Base-by-base conservation (phyloP, 2,113 vertebrate species). In the Ceuthmochares aereus region DNA sequence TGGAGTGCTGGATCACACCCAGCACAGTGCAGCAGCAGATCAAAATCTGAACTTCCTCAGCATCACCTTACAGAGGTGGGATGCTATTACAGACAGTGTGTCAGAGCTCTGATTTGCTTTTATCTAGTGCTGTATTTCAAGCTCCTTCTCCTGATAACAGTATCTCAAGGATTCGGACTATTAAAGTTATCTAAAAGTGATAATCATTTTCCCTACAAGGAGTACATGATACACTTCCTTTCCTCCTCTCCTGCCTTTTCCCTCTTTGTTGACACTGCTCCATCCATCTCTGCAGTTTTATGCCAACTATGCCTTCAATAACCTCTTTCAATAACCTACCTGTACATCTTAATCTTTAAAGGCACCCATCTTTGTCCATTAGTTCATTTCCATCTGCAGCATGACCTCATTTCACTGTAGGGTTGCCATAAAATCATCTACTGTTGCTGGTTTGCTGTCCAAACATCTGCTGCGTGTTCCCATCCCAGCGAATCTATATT, bases 361-460 rank as follows among this genome's bases (percentile, higher is more conserved):
- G 68, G 73, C 88, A 70, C 84, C 86, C 73, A n/a, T 78, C 81
- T 85, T 47, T 72, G 54, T 18, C 92, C 89, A 37, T 81, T 78
- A 74, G n/a, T 16, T 94, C 84, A 45, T 60, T 70, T 79, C 89
- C 1, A 7, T 43, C 74, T 74, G 83, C 84, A 86, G 58, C 58
- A 3, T 23, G 37, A 84, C 84, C 90, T 97, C 81, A 47, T 96
- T 96, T 96, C 91, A 74, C 90, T 34, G 30, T 40, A 56, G 78
- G 78, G 32, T 51, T 82, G 90, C 84, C 75, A 79, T 68, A 93
- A 89, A 94, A 73, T 34, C 94, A 63, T 47, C 81, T 86, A 18
- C 84, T 90, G n/a, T 43, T 64, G 68, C 68, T 47, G 70, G 64
- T 40, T 90, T 83, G 59, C 67, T 75, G 49, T 37, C 86, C 87